Base-by-base conservation (phyloP, 2,797 vertebrate genomes). In the Anolis apletophallus region DNA sequence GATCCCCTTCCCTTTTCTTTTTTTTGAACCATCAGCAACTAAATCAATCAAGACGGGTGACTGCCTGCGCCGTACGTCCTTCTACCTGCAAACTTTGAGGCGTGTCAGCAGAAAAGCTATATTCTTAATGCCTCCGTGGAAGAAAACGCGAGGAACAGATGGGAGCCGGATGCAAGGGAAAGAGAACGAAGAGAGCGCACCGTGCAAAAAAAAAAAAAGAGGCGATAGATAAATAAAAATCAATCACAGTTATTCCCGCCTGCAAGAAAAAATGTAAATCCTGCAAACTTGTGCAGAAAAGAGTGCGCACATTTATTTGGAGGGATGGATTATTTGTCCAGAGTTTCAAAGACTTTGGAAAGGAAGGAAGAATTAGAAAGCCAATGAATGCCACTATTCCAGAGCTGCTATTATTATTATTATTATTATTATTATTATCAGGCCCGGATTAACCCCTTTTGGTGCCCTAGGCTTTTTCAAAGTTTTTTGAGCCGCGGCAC, bases 111-210 rank as follows among this genome's bases (percentile, higher is more conserved):
- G 7, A 83, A 78, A 21, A 3, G 46, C 55, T 32, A 32, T 34
- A 26, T 73, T 87, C 40, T 87, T 73, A 72, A 76, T 72, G 68
- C 17, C 23, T 79, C 68, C 72, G 36, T 7, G 2, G 68, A 83
- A 87, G 75, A 79, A 72, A 83, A n/a, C 21, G 3, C n/a, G n/a
- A 61, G 78, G 79, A 87, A 64, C 86, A 87, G 75, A 87, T 83
- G 74, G 57, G n/a, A 26, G 32, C 1, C 10, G 21, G 72, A 52
- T 34, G 46, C 0, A 2, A 64, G 61, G 29, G 46, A 46, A 29
- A 64, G 10, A 34, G 46, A 0, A 3, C 29, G 61, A n/a, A 64
- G 46, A 6, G 61, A 64, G 26, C 10, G 8, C 72, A 61, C 64
- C 50, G 26, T 71, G 73, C 29, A 72, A 5, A 26, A 54, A 74